Conservation (phyloP, 2,113 vertebrate genomes). For the Isichthys henryi region DNA sequence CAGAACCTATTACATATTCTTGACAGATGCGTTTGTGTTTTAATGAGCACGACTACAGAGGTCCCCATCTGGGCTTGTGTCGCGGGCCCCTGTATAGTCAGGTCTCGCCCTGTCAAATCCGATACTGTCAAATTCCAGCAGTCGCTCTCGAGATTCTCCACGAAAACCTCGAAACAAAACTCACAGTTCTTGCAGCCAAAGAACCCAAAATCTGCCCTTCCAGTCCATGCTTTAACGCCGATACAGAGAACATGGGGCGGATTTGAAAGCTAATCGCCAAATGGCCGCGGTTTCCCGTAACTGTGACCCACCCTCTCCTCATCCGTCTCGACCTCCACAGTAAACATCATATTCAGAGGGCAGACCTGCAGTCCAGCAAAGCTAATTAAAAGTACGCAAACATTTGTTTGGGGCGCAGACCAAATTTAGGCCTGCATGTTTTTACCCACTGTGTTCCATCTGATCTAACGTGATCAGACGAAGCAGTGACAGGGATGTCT, state of each 20-base stretch:
- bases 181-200: neutral
- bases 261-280: neutral
- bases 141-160: neutral
- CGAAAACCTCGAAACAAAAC: neutral
- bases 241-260: neutral
- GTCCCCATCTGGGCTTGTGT: neutral
- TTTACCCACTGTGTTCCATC: neutral
- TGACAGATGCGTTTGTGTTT: neutral
- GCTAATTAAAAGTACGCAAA: neutral
- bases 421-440: neutral
- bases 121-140: neutral
- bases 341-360: conserved; percentile 3
- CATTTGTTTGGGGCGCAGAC: neutral
- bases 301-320: neutral
- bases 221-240: neutral
- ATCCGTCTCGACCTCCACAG: neutral
- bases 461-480: neutral
- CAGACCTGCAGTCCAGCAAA: neutral
- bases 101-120: neutral
- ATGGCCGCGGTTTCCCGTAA: neutral
- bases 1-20: neutral
- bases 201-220: neutral
- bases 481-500: neutral
- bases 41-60: neutral
- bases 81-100: neutral